phyloP scores from a whole-genome alignment of 2,113 vertebrate genomes.

The Colaptes auratus region DNA sequence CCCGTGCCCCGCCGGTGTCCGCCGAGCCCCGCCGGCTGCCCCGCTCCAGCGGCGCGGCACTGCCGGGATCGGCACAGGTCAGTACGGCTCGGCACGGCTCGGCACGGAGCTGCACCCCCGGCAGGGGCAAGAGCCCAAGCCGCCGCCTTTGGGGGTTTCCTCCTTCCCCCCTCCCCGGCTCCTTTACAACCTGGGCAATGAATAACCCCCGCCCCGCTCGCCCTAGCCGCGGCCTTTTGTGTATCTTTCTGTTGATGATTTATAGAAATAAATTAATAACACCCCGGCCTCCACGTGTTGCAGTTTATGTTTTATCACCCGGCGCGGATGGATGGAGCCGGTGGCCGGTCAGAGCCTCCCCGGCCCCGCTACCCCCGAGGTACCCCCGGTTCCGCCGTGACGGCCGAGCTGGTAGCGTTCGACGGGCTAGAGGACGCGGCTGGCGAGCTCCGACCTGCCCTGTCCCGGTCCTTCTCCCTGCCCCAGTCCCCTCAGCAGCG shows the following conservation, averaged over 20 bases:
- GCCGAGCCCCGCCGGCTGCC: neutral
- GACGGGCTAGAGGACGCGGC: neutral
- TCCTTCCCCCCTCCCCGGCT: constrained; percentile 42
- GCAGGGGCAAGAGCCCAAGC: neutral
- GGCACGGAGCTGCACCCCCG: neutral
- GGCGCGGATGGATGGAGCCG: constrained; percentile 1
- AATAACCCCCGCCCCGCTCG: constrained; percentile 91
- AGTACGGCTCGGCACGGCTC: neutral
- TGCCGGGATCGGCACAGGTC: neutral
- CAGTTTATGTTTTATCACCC: constrained; percentile 68
- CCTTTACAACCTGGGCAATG: constrained; percentile 92
- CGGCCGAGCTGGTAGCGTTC: neutral
- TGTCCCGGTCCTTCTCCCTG: neutral
- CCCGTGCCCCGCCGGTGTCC: neutral
- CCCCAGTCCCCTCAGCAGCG: neutral
- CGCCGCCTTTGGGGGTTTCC: neutral
- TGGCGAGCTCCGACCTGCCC: neutral
- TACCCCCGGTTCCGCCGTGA: neutral
- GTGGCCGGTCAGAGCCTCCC: neutral
- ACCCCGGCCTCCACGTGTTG: constrained; percentile 89
- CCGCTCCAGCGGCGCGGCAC: neutral
- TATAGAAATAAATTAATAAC: constrained; percentile 99
- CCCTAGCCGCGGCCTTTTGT: constrained; percentile 88
- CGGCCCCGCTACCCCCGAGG: neutral
- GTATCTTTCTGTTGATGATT: constrained; percentile 99